phyloP scores from a whole-genome alignment of 2,888 invertebrate species.

The Sphaeridia pumilis region DNA sequence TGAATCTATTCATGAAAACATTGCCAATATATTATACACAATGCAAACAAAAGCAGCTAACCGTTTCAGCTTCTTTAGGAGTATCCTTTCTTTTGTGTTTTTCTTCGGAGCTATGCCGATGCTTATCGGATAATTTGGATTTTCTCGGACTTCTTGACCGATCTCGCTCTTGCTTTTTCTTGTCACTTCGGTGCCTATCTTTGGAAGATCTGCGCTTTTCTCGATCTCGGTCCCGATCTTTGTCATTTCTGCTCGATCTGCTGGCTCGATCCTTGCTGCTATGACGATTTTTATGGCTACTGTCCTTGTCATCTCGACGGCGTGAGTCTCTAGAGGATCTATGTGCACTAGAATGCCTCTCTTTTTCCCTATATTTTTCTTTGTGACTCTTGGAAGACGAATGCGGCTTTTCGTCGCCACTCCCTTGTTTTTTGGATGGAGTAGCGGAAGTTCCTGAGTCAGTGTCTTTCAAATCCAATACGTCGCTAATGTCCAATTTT shows the following conservation, averaged over 20 bases:
- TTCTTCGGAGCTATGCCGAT: no score
- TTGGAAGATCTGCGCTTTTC: no score
- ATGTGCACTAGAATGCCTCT: slow-evolving; percentile 29
- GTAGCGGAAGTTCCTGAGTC: background rate
- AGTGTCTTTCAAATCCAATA: slow-evolving; percentile 7
- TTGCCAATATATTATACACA: no score
- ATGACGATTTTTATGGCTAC: slow-evolving; percentile 22
- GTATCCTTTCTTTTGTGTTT: no score
- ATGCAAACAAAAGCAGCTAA: no score
- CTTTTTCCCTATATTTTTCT: slow-evolving; percentile 16
- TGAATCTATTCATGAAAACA: no score
- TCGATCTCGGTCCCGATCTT: no score
- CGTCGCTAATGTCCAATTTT: slow-evolving; percentile 11
- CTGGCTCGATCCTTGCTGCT: slow-evolving; percentile 19
- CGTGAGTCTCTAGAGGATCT: slow-evolving; percentile 35
- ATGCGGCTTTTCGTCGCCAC: slow-evolving; percentile 5
- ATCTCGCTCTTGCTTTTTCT: background rate
- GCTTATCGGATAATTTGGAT: no score
- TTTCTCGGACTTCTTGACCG: background rate
- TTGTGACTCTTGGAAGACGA: slow-evolving; percentile 28
- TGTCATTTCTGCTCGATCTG: slow-evolving; percentile 15
- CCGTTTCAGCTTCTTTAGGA: no score
- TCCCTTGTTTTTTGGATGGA: slow-evolving; percentile 5
- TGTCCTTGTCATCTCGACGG: slow-evolving; percentile 25
- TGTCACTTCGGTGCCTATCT: no score